Conservation (phyloP, 2,888 invertebrate species). For the Drosophila falleni region DNA sequence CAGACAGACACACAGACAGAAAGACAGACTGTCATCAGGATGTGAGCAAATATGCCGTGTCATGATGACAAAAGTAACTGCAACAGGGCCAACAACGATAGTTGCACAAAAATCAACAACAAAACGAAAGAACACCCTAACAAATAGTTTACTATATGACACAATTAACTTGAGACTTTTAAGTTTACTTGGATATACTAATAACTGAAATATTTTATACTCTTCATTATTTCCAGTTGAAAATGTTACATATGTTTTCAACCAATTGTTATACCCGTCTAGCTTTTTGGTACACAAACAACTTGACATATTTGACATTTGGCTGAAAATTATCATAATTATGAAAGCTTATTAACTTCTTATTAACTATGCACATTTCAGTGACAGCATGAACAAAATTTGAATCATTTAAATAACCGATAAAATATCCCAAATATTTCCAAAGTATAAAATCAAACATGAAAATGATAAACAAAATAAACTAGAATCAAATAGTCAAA, state of each 20-base stretch:
- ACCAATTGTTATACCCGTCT: not conserved
- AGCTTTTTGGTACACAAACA: not conserved
- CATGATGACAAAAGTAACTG: slow-evolving; percentile 57
- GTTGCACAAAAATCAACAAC: slow-evolving; percentile 24
- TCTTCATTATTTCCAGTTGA: not conserved
- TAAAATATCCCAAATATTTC: slow-evolving; percentile 34
- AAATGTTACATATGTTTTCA: not conserved
- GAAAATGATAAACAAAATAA: slow-evolving; percentile 1
- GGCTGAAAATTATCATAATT: slow-evolving; percentile 44
- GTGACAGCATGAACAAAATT: slow-evolving; percentile 46
- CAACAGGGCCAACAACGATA: slow-evolving; percentile 25
- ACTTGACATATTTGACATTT: slow-evolving; percentile 31
- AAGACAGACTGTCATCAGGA: slow-evolving; percentile 39
- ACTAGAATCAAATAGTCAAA: slow-evolving; percentile 25
- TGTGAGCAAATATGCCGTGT: slow-evolving; percentile 67
- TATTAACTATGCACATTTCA: slow-evolving; percentile 60
- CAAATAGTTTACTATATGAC: slow-evolving; percentile 10
- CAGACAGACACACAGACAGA: slow-evolving; percentile 1
- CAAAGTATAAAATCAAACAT: slow-evolving; percentile 1
- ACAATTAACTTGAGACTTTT: not conserved
- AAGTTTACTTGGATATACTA: not conserved
- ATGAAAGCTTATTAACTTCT: slow-evolving; percentile 49
- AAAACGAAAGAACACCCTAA: slow-evolving; percentile 12
- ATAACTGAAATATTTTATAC: not conserved
- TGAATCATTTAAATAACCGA: slow-evolving; percentile 46